These are phyloP conservation scores for Coptodon rendalli DNA, from an alignment of 2,113 vertebrate species.

Conservation along the genomic window DNA sequence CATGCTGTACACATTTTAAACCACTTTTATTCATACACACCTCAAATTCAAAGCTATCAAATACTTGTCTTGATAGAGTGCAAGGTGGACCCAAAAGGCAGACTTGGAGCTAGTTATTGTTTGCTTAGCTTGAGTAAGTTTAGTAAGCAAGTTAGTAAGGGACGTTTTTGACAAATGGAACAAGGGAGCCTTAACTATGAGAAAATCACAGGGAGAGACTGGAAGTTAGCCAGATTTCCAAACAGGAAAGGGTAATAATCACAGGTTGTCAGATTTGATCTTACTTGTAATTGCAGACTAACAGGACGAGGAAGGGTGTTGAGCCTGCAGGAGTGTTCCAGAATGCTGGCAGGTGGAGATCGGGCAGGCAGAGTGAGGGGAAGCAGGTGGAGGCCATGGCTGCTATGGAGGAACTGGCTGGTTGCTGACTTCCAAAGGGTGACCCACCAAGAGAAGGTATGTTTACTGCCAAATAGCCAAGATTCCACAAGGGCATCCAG, in stretches of 20 bases:
- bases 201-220: neutral
- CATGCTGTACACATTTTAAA: neutral
- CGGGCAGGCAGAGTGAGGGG: neutral
- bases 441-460: neutral
- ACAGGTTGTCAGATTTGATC: neutral
- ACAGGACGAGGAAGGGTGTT: neutral
- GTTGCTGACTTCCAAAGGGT: neutral
- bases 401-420: neutral
- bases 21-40: neutral
- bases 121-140: neutral
- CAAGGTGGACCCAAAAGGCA: neutral
- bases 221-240: neutral
- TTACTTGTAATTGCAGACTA: neutral
- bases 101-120: neutral
- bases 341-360: neutral
- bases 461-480: neutral
- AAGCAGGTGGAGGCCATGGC: neutral
- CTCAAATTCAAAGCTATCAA: neutral
- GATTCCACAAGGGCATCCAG: neutral
- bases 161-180: neutral
- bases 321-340: neutral
- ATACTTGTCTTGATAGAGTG: neutral
- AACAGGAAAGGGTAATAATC: neutral
- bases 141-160: neutral
- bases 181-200: neutral